phyloP scores from a whole-genome alignment of 2,797 vertebrate species.

The Phrynocephalus forsythii region DNA sequence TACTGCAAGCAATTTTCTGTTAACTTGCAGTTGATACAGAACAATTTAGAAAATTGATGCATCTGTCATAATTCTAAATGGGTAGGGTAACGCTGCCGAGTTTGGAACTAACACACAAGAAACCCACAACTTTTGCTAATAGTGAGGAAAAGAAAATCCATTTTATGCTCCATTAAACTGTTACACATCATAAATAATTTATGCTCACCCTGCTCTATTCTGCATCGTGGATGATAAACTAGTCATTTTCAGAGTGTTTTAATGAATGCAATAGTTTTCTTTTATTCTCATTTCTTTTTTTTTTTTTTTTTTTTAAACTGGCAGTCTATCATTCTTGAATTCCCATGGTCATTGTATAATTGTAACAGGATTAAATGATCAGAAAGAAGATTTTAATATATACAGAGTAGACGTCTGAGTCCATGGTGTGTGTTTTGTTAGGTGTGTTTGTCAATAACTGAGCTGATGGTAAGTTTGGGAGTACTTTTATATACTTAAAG shows the following conservation, averaged over 20 bases:
- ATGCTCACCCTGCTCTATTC: conserved; percentile 64
- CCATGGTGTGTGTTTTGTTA: background rate
- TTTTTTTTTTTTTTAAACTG: conserved; percentile 4
- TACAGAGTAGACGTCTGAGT: background rate
- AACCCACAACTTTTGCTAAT: conserved; percentile 69
- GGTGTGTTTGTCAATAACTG: conserved; percentile 5
- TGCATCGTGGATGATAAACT: conserved; percentile 75
- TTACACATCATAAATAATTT: conserved; percentile 81
- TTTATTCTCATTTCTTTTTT: conserved; percentile 5
- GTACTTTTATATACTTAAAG: background rate
- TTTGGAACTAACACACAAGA: conserved; percentile 66
- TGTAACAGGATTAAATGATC: conserved; percentile 29
- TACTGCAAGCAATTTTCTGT: conserved; percentile 65
- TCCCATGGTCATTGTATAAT: conserved; percentile 19
- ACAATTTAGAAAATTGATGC: conserved; percentile 73
- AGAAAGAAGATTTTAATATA: background rate
- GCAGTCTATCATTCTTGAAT: background rate
- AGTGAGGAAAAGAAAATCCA: conserved; percentile 67
- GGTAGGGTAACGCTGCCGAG: conserved; percentile 55
- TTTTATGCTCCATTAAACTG: conserved; percentile 82
- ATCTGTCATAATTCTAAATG: conserved; percentile 71
- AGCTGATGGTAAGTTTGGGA: background rate
- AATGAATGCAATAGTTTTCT: conserved; percentile 63
- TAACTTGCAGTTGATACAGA: conserved; percentile 66
- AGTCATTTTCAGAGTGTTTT: conserved; percentile 61